Evolutionary conservation across 2,113 vertebrate genomes (phyloP).

Genomic region (Leucosticte australis): DNA sequence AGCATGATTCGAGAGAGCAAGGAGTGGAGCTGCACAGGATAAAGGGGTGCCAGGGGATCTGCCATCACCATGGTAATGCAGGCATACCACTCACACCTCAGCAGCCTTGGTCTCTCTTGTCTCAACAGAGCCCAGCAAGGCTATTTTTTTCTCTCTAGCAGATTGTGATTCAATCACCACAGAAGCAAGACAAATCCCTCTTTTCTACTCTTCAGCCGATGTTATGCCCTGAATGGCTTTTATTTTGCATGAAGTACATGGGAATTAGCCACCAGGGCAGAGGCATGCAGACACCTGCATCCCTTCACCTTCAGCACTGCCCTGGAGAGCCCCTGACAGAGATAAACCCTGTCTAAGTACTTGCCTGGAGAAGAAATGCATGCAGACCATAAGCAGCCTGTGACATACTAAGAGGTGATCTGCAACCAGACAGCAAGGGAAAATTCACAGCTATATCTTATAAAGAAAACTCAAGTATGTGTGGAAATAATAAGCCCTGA

Average conservation of each 20-base stretch:
- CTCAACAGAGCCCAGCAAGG: background rate
- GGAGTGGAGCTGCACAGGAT: background rate
- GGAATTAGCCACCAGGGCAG: background rate
- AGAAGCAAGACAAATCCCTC: background rate
- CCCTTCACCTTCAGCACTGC: background rate
- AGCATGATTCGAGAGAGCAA: background rate
- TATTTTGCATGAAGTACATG: background rate
- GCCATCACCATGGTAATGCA: background rate
- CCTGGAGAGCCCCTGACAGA: background rate
- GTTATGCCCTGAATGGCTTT: background rate
- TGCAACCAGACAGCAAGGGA: background rate
- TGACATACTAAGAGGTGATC: background rate
- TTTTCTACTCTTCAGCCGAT: background rate
- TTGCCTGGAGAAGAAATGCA: background rate
- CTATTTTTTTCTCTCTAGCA: fast-evolving
- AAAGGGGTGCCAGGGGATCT: background rate
- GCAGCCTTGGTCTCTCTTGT: background rate
- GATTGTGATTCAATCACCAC: background rate
- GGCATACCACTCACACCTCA: background rate
- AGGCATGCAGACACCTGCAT: fast-evolving
- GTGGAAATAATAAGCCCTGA: background rate
- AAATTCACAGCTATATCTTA: background rate
- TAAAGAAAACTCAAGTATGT: background rate
- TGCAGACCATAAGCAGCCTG: background rate
- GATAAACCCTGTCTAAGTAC: background rate